Percentiles rank a stretch among this genome's conserved stretches.
Conservation (phyloP, 2,113 vertebrate species). For the Corythornis madagascariensis region DNA sequence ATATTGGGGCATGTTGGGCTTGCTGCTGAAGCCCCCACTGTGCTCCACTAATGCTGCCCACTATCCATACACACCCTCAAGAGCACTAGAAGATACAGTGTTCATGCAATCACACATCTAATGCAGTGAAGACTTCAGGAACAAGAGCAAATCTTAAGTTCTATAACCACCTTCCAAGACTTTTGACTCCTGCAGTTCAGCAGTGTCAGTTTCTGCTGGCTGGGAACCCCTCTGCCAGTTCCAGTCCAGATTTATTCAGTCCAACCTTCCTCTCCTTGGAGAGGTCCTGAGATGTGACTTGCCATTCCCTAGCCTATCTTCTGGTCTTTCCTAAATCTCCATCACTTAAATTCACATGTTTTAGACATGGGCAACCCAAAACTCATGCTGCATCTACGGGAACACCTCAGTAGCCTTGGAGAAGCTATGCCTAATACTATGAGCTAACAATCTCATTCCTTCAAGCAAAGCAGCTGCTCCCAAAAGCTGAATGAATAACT, state of each 20-base stretch:
- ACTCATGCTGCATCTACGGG: accelerated
- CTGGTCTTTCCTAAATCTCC: not conserved
- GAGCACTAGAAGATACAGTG: accelerated
- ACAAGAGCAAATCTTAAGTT: not conserved
- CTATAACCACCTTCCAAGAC: not conserved
- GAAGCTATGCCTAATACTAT: not conserved
- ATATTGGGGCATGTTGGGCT: not conserved
- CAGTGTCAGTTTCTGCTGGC: not conserved
- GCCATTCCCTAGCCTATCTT: not conserved
- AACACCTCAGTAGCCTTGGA: not conserved
- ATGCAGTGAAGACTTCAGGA: not conserved
- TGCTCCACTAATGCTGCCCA: not conserved
- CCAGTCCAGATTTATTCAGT: not conserved
- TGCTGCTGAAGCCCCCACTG: too few species aligned
- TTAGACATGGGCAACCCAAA: not conserved
- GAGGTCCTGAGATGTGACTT: accelerated
- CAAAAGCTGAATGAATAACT: not conserved
- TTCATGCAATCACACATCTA: not conserved
- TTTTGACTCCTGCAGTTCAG: not conserved
- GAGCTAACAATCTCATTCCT: not conserved
- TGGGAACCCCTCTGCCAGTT: not conserved
- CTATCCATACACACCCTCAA: not conserved
- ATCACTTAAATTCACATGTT: not conserved
- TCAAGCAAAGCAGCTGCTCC: not conserved
- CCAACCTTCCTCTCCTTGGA: not conserved